Percentiles rank a stretch among this genome's conserved stretches.
Evolutionary conservation across 1,140 invertebrate genomes (phyloP).

Genomic region (Pemphigus obesinymphae): DNA sequence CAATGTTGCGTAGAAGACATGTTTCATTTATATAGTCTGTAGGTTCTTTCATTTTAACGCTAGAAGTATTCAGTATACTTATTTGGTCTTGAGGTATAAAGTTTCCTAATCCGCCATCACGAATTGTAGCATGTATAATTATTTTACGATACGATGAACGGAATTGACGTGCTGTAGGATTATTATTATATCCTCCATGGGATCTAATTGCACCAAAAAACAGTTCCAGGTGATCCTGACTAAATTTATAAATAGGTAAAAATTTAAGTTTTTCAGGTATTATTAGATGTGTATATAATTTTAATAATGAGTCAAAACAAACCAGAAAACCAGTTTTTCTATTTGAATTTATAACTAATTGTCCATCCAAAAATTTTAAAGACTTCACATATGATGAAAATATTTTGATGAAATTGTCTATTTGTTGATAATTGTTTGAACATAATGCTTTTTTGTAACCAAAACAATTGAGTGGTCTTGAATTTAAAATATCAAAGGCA

Average conservation of each 20-base stretch:
- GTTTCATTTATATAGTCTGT: slow-evolving; percentile 1
- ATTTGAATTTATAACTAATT: slow-evolving; percentile 8
- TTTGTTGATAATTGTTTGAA: background rate
- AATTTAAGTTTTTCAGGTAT: slow-evolving; percentile 25
- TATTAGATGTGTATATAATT: background rate
- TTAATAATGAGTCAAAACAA: background rate
- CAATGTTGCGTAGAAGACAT: slow-evolving; percentile 8
- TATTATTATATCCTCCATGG: slow-evolving; percentile 43
- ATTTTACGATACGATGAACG: slow-evolving; percentile 14
- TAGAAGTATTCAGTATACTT: slow-evolving; percentile 17
- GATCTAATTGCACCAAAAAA: slow-evolving; percentile 44
- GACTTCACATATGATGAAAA: background rate
- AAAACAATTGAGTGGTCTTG: too few relatives aligned
- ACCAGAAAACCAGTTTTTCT: slow-evolving; percentile 23
- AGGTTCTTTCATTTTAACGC: background rate
- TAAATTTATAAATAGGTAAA: slow-evolving; percentile 43
- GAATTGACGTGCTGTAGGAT: slow-evolving; percentile 40
- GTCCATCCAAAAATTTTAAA: slow-evolving; percentile 12
- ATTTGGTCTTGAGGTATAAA: slow-evolving; percentile 34
- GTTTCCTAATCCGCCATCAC: slow-evolving; percentile 33
- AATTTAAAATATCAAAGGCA: too few relatives aligned
- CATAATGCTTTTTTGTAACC: slow-evolving; percentile 7
- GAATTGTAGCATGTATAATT: slow-evolving; percentile 30
- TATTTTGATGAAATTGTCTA: background rate
- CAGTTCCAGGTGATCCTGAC: slow-evolving; percentile 45